Percentiles rank a stretch among this genome's conserved stretches.
Evolutionary conservation across 2,797 vertebrate species (phyloP).

Genomic region (Pygocentrus nattereri): DNA sequence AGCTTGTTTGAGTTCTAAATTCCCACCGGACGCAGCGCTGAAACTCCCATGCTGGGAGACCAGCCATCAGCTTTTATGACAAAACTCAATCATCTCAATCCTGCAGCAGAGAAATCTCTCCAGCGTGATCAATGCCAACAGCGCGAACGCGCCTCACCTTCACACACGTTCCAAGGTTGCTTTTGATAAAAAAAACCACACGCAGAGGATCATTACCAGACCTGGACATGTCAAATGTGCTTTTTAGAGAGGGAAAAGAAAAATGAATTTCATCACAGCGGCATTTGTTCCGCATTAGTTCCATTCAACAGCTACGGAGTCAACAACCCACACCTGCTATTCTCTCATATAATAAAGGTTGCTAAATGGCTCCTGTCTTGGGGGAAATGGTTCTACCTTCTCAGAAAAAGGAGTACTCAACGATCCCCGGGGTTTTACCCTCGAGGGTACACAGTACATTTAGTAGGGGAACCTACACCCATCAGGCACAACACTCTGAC

Average conservation of each 20-base stretch:
- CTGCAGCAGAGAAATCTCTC: conserved; percentile 58
- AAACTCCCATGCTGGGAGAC: conserved; percentile 38
- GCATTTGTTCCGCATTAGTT: not conserved
- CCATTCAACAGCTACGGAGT: not conserved
- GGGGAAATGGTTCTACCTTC: no score
- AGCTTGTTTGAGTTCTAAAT: conserved; percentile 59
- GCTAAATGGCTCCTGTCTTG: no score
- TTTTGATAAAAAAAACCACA: conserved; percentile 56
- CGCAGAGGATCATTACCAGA: not conserved
- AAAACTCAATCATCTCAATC: conserved; percentile 64
- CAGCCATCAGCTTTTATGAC: conserved; percentile 67
- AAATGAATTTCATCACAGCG: not conserved
- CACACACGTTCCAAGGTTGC: conserved; percentile 58
- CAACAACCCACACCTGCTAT: not conserved
- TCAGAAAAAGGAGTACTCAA: not conserved
- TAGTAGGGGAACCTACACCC: no score
- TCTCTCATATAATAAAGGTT: not conserved
- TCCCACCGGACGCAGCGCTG: conserved; percentile 43
- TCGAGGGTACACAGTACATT: no score
- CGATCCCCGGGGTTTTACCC: no score
- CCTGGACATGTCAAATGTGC: not conserved
- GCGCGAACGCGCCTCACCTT: conserved; percentile 51
- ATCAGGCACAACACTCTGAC: no score
- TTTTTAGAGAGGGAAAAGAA: not conserved
- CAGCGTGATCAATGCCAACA: conserved; percentile 61